Evolutionary conservation across 64 coral and sea anemone genomes (phyloP), one percentile per base, ranked within the genome.

Genomic region (Montipora cactus): DNA sequence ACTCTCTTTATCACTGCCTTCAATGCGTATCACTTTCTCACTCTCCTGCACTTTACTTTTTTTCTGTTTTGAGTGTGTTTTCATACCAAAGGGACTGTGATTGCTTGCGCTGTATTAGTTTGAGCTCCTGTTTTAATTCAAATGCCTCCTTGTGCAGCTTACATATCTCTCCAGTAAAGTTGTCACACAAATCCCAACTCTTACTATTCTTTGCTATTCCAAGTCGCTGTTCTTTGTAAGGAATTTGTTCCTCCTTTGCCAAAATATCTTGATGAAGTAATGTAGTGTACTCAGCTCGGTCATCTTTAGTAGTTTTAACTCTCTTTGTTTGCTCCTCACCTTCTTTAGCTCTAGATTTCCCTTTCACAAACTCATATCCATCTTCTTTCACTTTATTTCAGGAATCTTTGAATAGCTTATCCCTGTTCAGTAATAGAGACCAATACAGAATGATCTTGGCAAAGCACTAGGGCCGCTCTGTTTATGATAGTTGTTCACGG

Each of bases 181-280:
- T 71, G 57, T 88, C 75, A 88, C 92, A 93, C 75, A 87, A 51
- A 16, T 88, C 64, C 77, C 92, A 89, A 94, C 81, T 94, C 78
- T 59, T 94, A 87, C 28, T 76, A 81, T 94, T 94, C 85, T 94
- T 94, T 88, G 86, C 92, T 20, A 68, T 94, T 94, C 49, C 92
- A 94, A 89, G 66, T 89, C 85, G 92, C 77, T 89, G 92, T 21
- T 77, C 76, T 94, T 94, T 94, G 77, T 81, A 94, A 79, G 78
- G 86, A 15, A 94, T 81, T 94, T 94, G 92, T 81, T 94, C 85
- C 75, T 89, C 68, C 47, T 94, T 94, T 81, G 73, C 86, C 28
- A 47, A 93, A 87, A 93, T 93, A 87, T 87, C 91, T 93, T 64
- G 67, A 55, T 87, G 70, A 78, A 93, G 91, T 64, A 93, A 87